These are phyloP conservation scores for Dromococcyx pavoninus DNA, from an alignment of 2,797 vertebrate genomes.

Conservation along the genomic window DNA sequence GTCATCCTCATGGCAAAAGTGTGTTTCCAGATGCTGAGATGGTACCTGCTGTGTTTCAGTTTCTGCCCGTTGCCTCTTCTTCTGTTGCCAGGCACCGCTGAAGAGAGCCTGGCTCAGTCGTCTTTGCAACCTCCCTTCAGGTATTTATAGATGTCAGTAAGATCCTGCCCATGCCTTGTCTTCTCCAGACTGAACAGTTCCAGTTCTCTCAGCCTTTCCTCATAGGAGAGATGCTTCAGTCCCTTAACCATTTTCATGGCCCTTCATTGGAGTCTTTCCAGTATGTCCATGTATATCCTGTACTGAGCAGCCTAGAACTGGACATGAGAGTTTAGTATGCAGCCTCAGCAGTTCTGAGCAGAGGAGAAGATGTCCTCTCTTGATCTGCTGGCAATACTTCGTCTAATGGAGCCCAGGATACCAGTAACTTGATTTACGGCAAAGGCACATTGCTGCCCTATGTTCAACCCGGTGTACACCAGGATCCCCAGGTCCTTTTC, in stretches of 20 bases:
- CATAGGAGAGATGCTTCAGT: background rate
- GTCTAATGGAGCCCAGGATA: background rate
- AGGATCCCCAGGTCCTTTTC: background rate
- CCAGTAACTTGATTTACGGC: rapidly evolving
- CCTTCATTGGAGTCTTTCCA: background rate
- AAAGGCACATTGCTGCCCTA: background rate
- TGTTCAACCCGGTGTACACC: background rate
- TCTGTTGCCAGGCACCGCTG: background rate
- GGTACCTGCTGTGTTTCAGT: background rate
- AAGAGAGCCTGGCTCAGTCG: background rate
- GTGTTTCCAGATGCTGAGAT: background rate
- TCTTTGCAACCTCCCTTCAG: background rate
- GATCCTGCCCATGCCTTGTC: background rate
- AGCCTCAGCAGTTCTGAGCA: background rate
- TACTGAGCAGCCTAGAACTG: background rate
- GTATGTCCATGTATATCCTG: background rate
- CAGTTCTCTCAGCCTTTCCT: background rate
- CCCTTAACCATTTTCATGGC: background rate
- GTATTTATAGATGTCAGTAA: background rate
- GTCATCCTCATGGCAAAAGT: background rate
- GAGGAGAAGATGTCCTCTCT: background rate
- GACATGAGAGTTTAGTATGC: background rate
- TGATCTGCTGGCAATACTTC: background rate
- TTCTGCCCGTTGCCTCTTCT: background rate
- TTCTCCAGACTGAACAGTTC: background rate